phyloP scores from a whole-genome alignment of 2,888 invertebrate species.

The Metellina segmentata region DNA sequence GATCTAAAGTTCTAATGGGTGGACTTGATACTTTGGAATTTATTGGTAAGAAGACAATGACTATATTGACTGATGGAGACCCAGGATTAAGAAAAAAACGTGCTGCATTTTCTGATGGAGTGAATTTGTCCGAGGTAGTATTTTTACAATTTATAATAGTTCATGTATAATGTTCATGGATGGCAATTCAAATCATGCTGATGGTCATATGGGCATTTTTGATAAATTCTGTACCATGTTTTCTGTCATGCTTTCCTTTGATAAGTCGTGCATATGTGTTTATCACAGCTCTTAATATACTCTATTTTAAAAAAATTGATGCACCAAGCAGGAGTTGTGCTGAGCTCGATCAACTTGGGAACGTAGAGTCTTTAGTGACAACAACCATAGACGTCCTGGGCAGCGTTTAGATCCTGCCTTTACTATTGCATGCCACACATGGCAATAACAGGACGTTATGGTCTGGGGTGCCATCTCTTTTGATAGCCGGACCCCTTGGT shows the following conservation, averaged over 20 bases:
- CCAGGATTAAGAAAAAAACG: conserved; percentile 91
- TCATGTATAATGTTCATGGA: neutral
- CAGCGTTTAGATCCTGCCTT: too few relatives aligned
- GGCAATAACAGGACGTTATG: too few relatives aligned
- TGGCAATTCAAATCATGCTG: too few relatives aligned
- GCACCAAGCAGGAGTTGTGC: too few relatives aligned
- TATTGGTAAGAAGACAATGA: conserved; percentile 97
- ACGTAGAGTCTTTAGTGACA: too few relatives aligned
- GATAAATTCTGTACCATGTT: neutral
- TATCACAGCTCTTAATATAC: neutral
- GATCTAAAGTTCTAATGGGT: conserved; percentile 86
- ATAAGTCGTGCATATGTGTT: neutral
- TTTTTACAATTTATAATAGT: neutral
- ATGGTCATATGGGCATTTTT: too few relatives aligned
- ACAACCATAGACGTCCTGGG: too few relatives aligned
- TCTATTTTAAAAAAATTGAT: too few relatives aligned
- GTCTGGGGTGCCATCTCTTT: too few relatives aligned
- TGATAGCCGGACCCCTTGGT: too few relatives aligned
- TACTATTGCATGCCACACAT: too few relatives aligned
- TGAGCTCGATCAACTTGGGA: too few relatives aligned
- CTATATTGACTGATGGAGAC: conserved; percentile 94
- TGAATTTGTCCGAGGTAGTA: conserved; percentile 80
- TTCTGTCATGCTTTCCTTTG: neutral
- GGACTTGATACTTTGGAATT: conserved; percentile 94
- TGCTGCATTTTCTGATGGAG: conserved; percentile 83